A percentile compares a stretch with the other conserved stretches of the same genome.
Conservation (phyloP, 2,797 vertebrate species). For the Cheirogaleus major region DNA sequence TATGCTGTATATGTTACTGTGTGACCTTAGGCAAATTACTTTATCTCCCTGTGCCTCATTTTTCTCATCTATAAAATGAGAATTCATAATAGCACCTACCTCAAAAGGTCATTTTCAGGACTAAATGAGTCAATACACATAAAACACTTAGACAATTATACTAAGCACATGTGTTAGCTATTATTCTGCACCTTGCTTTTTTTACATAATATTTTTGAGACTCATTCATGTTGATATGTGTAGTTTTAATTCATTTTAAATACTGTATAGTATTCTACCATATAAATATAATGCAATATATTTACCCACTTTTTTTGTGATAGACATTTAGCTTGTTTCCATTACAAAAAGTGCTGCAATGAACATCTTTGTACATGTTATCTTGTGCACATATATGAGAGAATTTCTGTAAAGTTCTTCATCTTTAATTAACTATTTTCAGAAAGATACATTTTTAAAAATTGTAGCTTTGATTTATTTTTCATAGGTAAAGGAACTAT, state of each 20-base stretch:
- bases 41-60: background rate
- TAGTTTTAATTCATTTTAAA: slow-evolving; percentile 25
- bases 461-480: slow-evolving; percentile 40
- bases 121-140: background rate
- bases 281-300: background rate
- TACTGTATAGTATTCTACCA: background rate
- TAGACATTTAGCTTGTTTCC: background rate
- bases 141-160: slow-evolving; percentile 9
- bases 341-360: slow-evolving; percentile 34
- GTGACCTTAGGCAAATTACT: background rate
- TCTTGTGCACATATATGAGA: background rate
- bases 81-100: slow-evolving; percentile 1
- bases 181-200: slow-evolving; percentile 18
- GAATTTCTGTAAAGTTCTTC: slow-evolving; percentile 34
- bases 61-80: slow-evolving; percentile 34
- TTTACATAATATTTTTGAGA: slow-evolving; percentile 4
- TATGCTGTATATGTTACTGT: background rate
- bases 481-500: slow-evolving; percentile 18
- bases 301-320: background rate
- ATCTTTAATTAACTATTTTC: slow-evolving; percentile 30
- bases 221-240: slow-evolving; percentile 1
- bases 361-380: background rate
- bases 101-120: slow-evolving; percentile 15
- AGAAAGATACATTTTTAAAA: slow-evolving; percentile 21
- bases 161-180: slow-evolving; percentile 14